These are phyloP conservation scores for Ibycter americanus DNA, from an alignment of 2,797 vertebrate species.

Conservation along the genomic window DNA sequence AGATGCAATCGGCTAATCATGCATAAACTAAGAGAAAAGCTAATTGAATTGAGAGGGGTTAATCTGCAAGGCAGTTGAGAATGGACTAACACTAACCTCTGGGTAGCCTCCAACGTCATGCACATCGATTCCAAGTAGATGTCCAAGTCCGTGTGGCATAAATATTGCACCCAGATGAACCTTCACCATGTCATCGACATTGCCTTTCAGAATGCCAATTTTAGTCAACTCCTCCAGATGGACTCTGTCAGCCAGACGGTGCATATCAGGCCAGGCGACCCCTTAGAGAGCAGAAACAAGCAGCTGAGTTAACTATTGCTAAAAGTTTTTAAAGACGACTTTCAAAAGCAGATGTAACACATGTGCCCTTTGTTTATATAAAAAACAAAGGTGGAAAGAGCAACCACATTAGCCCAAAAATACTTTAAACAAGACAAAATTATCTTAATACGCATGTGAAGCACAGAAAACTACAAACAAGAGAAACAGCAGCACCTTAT, in stretches of 20 bases:
- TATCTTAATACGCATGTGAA: background rate
- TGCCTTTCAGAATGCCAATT: conserved; percentile 86
- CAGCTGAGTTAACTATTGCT: conserved; percentile 26
- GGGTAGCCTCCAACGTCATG: conserved; percentile 97
- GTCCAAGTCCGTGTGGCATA: conserved; percentile 96
- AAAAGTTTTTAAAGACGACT: background rate
- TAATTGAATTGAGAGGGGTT: background rate
- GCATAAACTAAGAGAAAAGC: background rate
- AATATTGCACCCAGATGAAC: conserved; percentile 91
- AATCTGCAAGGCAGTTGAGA: background rate
- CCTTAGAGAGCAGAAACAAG: conserved; percentile 73
- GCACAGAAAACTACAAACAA: background rate
- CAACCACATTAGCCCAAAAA: background rate
- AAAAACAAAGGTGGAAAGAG: background rate
- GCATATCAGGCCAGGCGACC: conserved; percentile 92
- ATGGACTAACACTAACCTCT: conserved; percentile 80
- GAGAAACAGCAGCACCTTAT: background rate
- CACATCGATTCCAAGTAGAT: conserved; percentile 94
- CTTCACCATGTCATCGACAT: conserved; percentile 90
- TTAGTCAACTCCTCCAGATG: conserved; percentile 91
- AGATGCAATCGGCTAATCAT: background rate
- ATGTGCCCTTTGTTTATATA: background rate
- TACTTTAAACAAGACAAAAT: background rate
- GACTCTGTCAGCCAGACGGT: conserved; percentile 88
- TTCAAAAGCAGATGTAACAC: background rate